These are phyloP conservation scores for Mya arenaria DNA, from an alignment of 1,140 invertebrate genomes.

Conservation along the genomic window DNA sequence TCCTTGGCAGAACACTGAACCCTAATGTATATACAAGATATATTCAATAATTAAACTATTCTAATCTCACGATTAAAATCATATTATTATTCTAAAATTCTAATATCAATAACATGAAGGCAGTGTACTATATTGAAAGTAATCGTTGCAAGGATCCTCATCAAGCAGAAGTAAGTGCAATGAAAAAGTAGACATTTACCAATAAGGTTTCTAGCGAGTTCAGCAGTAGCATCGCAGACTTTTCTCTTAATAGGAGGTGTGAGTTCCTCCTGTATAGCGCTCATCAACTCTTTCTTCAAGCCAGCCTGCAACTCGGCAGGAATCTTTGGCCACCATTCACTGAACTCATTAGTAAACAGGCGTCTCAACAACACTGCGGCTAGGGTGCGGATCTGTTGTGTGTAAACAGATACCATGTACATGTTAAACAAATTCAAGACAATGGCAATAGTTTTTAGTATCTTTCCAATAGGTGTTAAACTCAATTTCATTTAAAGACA, in stretches of 20 bases:
- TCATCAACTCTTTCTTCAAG: constrained; percentile 92
- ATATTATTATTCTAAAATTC: no score
- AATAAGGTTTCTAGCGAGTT: constrained; percentile 96
- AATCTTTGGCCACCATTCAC: constrained; percentile 93
- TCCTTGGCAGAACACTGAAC: no score
- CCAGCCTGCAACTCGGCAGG: constrained; percentile 90
- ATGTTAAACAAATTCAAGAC: no score
- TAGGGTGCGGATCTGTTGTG: constrained; percentile 87
- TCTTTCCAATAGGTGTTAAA: background rate
- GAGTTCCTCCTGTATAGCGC: constrained; percentile 89
- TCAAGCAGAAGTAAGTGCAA: no score
- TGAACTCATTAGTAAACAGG: constrained; percentile 93
- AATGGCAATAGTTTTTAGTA: background rate
- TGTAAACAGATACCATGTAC: constrained; percentile 12
- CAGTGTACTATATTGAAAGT: no score
- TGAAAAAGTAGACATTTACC: no score
- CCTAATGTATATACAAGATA: no score
- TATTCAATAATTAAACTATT: no score
- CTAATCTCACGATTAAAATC: no score
- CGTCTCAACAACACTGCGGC: constrained; percentile 94
- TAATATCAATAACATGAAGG: no score
- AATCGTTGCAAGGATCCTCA: no score
- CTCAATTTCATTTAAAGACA: no score
- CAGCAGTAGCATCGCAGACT: constrained; percentile 96
- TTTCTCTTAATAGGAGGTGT: constrained; percentile 90